These are phyloP conservation scores for Calonectris borealis DNA, from an alignment of 2,113 vertebrate species.

Conservation along the genomic window DNA sequence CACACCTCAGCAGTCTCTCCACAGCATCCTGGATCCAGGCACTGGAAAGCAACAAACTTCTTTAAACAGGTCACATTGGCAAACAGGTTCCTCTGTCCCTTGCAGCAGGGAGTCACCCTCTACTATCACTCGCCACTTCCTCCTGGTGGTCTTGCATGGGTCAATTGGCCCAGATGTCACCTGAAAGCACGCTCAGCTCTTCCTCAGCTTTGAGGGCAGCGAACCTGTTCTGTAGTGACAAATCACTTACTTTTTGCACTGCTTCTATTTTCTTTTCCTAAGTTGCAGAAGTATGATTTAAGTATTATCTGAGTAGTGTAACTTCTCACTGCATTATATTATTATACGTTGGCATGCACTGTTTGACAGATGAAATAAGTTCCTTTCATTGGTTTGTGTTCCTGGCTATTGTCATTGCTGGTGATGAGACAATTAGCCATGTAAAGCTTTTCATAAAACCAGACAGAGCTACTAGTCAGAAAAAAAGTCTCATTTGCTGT, in stretches of 20 bases:
- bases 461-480: not conserved
- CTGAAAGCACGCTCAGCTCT: not conserved
- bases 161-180: not conserved
- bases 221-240: not conserved
- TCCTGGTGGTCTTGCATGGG: not conserved
- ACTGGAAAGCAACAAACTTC: not conserved
- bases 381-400: conserved; percentile 4
- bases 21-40: not conserved
- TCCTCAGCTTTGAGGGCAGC: not conserved
- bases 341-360: not conserved
- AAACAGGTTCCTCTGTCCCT: not conserved
- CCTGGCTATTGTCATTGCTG: not conserved
- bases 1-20: not conserved
- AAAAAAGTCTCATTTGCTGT: not conserved
- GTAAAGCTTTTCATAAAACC: conserved; percentile 41
- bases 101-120: not conserved
- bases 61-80: not conserved
- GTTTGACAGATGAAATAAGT: conserved; percentile 32
- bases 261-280: conserved; percentile 17
- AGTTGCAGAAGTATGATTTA: not conserved
- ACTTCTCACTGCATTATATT: not conserved
- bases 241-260: not conserved
- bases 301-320: not conserved
- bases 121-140: accelerated
- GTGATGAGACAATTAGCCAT: conserved; percentile 15